phyloP scores from a whole-genome alignment of 2,888 invertebrate species.

The Drepana falcataria region DNA sequence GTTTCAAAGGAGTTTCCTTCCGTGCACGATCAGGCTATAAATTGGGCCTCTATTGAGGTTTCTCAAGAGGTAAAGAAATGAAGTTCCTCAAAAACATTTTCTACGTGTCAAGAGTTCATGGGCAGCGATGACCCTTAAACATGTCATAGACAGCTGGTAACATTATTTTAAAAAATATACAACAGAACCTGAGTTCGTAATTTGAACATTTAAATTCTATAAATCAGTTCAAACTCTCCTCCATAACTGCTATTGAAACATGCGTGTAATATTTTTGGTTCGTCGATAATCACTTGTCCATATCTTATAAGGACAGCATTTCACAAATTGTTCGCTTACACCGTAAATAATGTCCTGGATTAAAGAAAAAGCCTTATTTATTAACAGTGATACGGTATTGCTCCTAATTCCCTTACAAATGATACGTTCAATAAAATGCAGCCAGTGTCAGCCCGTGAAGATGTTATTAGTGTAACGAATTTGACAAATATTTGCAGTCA shows the following conservation, averaged over 20 bases:
- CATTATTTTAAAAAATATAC: too few species aligned
- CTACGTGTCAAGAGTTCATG: too few species aligned
- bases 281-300: neutral
- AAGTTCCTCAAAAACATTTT: too few species aligned
- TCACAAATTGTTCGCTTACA: conserved; percentile 11
- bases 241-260: neutral
- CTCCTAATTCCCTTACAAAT: conserved; percentile 44
- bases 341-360: conserved; percentile 26
- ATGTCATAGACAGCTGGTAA: too few species aligned
- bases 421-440: conserved; percentile 19
- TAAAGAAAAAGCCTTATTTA: conserved; percentile 27
- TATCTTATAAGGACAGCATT: neutral
- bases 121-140: too few species aligned
- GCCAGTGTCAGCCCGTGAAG: conserved; percentile 7
- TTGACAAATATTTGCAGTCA: conserved; percentile 24
- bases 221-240: too few species aligned
- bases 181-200: too few species aligned
- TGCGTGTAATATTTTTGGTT: neutral
- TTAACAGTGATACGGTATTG: conserved; percentile 24
- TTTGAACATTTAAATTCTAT: too few species aligned
- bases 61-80: too few species aligned
- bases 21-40: too few species aligned
- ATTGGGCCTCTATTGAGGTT: too few species aligned
- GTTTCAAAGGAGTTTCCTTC: too few species aligned
- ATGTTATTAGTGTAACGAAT: conserved; percentile 15